These are phyloP conservation scores for Polypedilum vanderplanki DNA, from an alignment of 1,140 invertebrate species.

Conservation along the genomic window DNA sequence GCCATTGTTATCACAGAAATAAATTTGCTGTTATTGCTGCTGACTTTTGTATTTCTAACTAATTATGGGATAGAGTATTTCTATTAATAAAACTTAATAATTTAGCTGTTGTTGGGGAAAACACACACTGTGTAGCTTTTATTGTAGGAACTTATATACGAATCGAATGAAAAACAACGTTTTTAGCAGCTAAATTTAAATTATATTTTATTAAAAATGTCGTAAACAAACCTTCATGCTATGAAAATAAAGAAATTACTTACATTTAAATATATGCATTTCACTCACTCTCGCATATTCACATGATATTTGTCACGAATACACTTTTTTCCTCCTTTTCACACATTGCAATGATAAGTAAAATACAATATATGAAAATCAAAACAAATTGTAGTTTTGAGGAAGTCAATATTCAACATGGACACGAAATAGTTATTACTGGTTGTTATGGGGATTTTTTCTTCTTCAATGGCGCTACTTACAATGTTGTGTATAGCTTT, in stretches of 20 bases:
- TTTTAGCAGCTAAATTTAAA: not conserved
- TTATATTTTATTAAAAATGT: not conserved
- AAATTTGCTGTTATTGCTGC: not conserved
- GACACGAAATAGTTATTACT: not conserved
- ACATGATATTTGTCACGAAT: slow-evolving; percentile 24
- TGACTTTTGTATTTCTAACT: not conserved
- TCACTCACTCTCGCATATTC: not conserved
- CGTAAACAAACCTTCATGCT: slow-evolving; percentile 29
- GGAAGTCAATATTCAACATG: not conserved
- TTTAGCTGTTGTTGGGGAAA: not conserved
- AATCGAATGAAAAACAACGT: not conserved
- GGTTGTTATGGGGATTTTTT: not conserved
- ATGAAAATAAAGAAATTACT: not conserved
- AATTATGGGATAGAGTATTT: not conserved
- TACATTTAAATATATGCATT: not conserved
- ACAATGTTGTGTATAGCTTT: too few species aligned
- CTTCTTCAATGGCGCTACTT: too few species aligned
- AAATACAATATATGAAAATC: not conserved
- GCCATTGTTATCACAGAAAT: too few species aligned
- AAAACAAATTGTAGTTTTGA: not conserved
- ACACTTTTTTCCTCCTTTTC: slow-evolving; percentile 1
- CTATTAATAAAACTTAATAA: too few species aligned
- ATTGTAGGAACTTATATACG: not conserved
- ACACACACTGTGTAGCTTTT: not conserved
- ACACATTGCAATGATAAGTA: not conserved